phyloP scores from a whole-genome alignment of 2,113 vertebrate species.

The Argyrosomus japonicus region DNA sequence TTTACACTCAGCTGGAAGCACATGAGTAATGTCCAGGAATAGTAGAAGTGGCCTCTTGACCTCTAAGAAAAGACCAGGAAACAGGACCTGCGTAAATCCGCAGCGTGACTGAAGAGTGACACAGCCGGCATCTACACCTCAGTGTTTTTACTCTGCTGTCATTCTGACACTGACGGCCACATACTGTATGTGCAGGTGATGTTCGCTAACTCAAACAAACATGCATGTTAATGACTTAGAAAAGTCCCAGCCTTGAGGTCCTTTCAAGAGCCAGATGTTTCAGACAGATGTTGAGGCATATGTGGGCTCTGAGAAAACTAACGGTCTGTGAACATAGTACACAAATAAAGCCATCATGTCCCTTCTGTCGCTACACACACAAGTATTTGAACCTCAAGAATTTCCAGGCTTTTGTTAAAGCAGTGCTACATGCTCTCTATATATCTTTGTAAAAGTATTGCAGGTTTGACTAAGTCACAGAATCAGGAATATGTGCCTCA shows the following conservation, averaged over 20 bases:
- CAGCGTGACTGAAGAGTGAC: slow-evolving; percentile 26
- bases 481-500: background rate
- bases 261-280: slow-evolving; percentile 53
- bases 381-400: slow-evolving; percentile 4
- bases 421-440: background rate
- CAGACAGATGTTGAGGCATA: slow-evolving; percentile 63
- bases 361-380: slow-evolving; percentile 22
- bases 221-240: slow-evolving; percentile 7
- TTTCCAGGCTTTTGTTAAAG: background rate
- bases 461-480: slow-evolving; percentile 4
- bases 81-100: slow-evolving; percentile 70
- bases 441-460: background rate
- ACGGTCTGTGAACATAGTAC: background rate
- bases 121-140: slow-evolving; percentile 1
- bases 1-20: slow-evolving; percentile 25
- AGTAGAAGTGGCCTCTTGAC: slow-evolving; percentile 30
- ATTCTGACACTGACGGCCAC: slow-evolving; percentile 12
- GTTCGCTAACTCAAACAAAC: slow-evolving; percentile 1
- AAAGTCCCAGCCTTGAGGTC: background rate
- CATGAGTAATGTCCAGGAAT: slow-evolving; percentile 45
- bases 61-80: slow-evolving; percentile 62
- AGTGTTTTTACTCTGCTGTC: slow-evolving; percentile 35
- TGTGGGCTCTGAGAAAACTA: slow-evolving; percentile 25
- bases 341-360: slow-evolving; percentile 26
- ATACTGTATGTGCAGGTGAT: background rate